Evolutionary conservation across 2,113 vertebrate species (phyloP), one percentile per base, ranked within the genome.

Genomic region (Xyliphius kryptos): DNA sequence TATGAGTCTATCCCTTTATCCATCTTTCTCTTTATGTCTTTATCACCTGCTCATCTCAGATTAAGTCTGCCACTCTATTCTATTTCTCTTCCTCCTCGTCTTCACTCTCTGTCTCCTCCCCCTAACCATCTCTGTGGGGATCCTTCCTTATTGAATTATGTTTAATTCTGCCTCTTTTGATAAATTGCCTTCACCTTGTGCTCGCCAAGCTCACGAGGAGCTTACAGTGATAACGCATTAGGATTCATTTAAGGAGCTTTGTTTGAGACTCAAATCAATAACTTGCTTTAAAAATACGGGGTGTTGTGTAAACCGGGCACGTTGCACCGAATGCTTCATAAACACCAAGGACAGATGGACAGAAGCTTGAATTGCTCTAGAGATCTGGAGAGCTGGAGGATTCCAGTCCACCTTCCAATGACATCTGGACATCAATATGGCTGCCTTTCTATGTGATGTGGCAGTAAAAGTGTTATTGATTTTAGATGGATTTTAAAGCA

Each of bases 401-500:
- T 80, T 81, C 81, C 76, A 83, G 76, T 82, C 77, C 70, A 76
- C 63, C 64, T 72, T 61, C 60, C 78, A 83, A 80, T 80, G 83
- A 83, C 82, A 82, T 79, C 70, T 78, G 73, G 78, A 85, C 82
- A 79, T 88, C 84, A 84, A 83, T 86, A 83, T 66, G 51, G 61
- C 69, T 79, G 73, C 64, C 64, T 69, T 66, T 73, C 80, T 75
- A 74, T 79, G 66, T 73, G 66, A 78, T 74, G 79, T 82, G 83
- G 81, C 81, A 83, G 82, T 83, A 81, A 87, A 86, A 83, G 84
- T 77, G 61, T 52, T 82, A 87, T 86, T 83, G 86, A 87, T 86
- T 87, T 83, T 81, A 62, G 64, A 61, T 70, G 72, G 81, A 87
- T 85, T 57, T 82, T 82, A 87, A 76, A 75, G 80, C 76, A 77